Conservation (phyloP, 2,113 vertebrate species). For the Nansenia antarctica region DNA sequence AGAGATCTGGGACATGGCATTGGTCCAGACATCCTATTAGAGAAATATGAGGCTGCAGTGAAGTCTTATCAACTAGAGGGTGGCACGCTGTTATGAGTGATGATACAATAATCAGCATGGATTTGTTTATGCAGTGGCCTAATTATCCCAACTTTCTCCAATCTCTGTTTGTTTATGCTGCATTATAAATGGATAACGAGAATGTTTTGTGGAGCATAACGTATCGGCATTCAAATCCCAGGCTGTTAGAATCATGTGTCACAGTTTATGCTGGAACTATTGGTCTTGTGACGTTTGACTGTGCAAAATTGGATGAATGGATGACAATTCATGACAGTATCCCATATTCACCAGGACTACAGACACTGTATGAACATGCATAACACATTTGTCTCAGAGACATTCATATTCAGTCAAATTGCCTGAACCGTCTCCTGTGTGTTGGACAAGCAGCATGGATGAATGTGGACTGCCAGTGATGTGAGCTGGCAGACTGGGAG, state of each 20-base stretch:
- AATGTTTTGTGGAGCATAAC: not conserved
- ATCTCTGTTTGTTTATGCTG: not conserved
- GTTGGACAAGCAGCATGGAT: constrained; percentile 33
- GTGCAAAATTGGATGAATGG: not conserved
- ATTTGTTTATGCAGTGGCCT: not conserved
- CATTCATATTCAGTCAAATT: too few species aligned
- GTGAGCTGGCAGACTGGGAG: not conserved
- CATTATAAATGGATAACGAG: not conserved
- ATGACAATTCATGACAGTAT: not conserved
- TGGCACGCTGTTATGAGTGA: not conserved
- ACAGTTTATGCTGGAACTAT: not conserved
- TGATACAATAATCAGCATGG: not conserved
- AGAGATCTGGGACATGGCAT: constrained; percentile 33
- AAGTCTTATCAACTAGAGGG: not conserved
- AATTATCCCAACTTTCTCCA: not conserved
- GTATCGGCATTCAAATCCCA: not conserved
- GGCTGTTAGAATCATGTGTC: not conserved
- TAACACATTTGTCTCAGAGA: too few species aligned
- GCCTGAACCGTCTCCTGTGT: too few species aligned
- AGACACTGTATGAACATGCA: not conserved
- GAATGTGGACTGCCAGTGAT: constrained; percentile 16
- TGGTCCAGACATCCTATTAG: constrained; percentile 37
- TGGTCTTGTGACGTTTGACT: not conserved
- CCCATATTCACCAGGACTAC: not conserved
- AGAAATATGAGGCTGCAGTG: constrained; percentile 5